These are phyloP conservation scores for Glyphotaelius pellucidus DNA, from an alignment of 2,888 invertebrate genomes.

Conservation along the genomic window DNA sequence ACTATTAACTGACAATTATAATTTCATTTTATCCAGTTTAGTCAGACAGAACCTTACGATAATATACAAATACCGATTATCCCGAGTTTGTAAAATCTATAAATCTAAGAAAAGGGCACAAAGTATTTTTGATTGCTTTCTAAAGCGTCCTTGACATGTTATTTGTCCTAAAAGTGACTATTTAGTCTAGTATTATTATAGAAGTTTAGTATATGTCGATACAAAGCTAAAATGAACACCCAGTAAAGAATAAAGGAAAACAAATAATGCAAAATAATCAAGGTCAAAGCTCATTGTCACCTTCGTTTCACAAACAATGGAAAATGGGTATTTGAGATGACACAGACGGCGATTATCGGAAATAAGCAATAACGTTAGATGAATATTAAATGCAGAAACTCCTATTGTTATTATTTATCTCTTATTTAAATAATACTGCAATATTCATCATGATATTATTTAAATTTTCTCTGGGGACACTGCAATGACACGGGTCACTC, in stretches of 20 bases:
- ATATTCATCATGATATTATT: background rate
- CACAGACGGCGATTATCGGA: constrained; percentile 11
- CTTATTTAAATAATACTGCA: background rate
- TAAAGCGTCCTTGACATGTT: too few species aligned
- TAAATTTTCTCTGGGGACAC: background rate
- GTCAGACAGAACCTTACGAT: too few species aligned
- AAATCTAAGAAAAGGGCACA: too few species aligned
- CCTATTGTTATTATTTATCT: background rate
- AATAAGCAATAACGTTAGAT: constrained; percentile 16
- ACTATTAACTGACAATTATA: too few species aligned
- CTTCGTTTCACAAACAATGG: background rate
- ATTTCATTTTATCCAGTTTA: too few species aligned
- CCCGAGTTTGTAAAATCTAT: too few species aligned
- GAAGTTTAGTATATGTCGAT: too few species aligned
- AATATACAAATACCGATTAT: too few species aligned
- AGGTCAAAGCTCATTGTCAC: background rate
- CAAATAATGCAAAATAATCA: background rate
- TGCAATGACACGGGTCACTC: background rate
- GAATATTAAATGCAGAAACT: constrained; percentile 20
- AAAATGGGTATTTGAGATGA: constrained; percentile 14
- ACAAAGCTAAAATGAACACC: background rate
- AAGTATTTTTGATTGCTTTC: too few species aligned
- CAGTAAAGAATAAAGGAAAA: background rate
- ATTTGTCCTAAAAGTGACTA: too few species aligned
- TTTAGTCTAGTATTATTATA: too few species aligned